Evolutionary conservation across 2,888 invertebrate species (phyloP), one percentile per base, ranked within the genome.

Genomic region (Plagodis dolabraria): DNA sequence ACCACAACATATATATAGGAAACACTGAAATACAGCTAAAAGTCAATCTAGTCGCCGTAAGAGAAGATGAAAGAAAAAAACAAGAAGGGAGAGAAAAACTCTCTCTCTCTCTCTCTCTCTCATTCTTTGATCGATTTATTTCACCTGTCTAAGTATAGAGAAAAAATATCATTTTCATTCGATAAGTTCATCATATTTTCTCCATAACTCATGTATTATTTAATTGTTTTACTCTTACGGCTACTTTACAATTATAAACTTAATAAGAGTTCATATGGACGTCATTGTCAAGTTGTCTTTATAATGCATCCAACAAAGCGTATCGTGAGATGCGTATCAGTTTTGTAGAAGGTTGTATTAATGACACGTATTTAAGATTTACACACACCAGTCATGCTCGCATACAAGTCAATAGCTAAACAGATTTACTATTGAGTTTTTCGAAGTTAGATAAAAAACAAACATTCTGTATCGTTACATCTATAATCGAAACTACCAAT

Each of bases 1-100:
- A 74, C 71, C 65, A 71, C 69, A n/a, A n/a, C n/a, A n/a, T n/a
- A n/a, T n/a, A 64, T 63, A 71, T 68, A 69, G 60, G 69, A 69
- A 63, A 69, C 63, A 70, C 67, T 63, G 70, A 65, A 66, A 61
- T 38, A 61, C 47, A 64, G 57, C 62, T 58, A 62, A 51, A 51
- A 45, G 22, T 53, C 58, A 33, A 46, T 42, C 22, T 40, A 22
- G 12, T 38, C 53, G 35, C 42, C 42, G 33, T 45, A 34, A 53
- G 40, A 58, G 53, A 40, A 48, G 40, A 6, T 44, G 12, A 34
- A n/a, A 44, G 34, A 51, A 34, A 10, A 36, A 12, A 51, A 44
- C 6, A 43, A 35, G 45, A 8, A 33, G 42, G 43, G 42, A 53
- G 33, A n/a, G n/a, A 44, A n/a, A 42, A 42, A 2, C 42, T 36